Percentiles rank a stretch among this genome's conserved stretches.
phyloP scores from a whole-genome alignment of 2,888 invertebrate species.

The Metallyticus violacea region DNA sequence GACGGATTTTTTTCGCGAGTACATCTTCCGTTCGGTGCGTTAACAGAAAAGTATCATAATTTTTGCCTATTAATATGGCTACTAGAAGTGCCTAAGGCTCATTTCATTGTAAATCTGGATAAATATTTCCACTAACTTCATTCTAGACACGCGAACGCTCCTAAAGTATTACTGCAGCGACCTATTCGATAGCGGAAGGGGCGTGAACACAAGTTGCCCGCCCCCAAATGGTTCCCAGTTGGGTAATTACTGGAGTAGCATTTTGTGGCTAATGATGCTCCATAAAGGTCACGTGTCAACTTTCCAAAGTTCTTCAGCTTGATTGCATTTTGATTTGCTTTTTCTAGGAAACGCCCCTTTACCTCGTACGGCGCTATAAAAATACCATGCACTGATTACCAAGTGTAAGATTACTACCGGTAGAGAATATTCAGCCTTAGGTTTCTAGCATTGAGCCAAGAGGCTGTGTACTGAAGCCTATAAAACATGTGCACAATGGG shows the following conservation, averaged over 20 bases:
- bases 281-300: not conserved
- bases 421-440: not conserved
- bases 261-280: not conserved
- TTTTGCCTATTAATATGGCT: too few relatives aligned
- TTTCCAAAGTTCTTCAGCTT: not conserved
- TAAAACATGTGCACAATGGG: too few relatives aligned
- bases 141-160: not conserved
- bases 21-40: too few relatives aligned
- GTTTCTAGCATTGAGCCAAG: too few relatives aligned
- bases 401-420: not conserved
- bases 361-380: not conserved
- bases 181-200: not conserved
- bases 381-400: not conserved
- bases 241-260: not conserved
- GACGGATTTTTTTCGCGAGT: too few relatives aligned
- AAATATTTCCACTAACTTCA: too few relatives aligned
- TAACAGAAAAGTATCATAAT: too few relatives aligned
- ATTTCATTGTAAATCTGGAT: too few relatives aligned
- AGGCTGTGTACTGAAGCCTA: too few relatives aligned
- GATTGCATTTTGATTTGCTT: not conserved
- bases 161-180: not conserved
- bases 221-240: not conserved
- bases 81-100: too few relatives aligned
- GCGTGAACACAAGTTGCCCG: not conserved
- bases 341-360: not conserved